phyloP scores from a whole-genome alignment of 2,797 vertebrate genomes.

The Fratercula arctica region DNA sequence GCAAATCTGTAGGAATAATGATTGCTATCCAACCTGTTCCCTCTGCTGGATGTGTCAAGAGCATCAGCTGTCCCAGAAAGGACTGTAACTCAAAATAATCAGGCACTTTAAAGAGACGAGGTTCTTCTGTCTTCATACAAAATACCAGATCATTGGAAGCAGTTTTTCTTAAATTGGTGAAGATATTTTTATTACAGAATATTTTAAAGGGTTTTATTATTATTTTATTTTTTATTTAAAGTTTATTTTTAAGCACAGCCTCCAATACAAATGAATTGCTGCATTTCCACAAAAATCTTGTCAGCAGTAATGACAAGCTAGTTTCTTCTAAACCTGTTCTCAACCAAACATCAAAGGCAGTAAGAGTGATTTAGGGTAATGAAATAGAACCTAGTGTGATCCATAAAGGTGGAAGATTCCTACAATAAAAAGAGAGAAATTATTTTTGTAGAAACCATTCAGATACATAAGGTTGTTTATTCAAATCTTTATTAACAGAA shows the following conservation, averaged over 20 bases:
- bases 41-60: constrained; percentile 27
- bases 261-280: not conserved
- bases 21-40: constrained; percentile 28
- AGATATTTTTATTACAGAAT: not conserved
- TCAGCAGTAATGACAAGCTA: not conserved
- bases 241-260: not conserved
- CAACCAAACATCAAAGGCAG: not conserved
- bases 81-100: not conserved
- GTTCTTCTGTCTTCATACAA: not conserved
- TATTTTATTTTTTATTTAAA: not conserved
- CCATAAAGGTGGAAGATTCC: not conserved
- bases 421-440: not conserved
- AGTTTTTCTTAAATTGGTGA: not conserved
- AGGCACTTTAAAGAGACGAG: not conserved
- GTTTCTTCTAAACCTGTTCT: not conserved
- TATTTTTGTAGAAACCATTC: not conserved
- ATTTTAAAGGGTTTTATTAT: not conserved
- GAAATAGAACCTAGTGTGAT: not conserved
- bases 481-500: not conserved
- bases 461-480: not conserved
- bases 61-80: not conserved
- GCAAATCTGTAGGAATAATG: not conserved
- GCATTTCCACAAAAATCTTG: not conserved
- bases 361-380: not conserved
- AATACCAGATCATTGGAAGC: not conserved